A percentile compares a stretch with the other conserved stretches of the same genome.
phyloP scores from a whole-genome alignment of 2,888 invertebrate genomes.

The Trichogramma evanescens region DNA sequence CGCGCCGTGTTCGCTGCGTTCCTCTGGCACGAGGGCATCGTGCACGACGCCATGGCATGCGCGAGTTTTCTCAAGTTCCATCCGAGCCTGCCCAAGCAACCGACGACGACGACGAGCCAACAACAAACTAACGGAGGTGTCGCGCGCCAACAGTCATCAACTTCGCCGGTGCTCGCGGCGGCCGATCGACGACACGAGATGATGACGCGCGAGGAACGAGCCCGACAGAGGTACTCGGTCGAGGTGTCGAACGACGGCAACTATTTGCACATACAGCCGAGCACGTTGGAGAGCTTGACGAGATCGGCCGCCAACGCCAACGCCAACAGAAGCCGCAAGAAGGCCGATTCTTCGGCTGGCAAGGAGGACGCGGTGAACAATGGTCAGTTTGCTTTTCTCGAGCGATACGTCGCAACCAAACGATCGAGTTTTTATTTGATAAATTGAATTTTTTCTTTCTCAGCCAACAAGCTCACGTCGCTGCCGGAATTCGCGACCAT shows the following conservation, averaged over 20 bases:
- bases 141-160: constrained; percentile 50
- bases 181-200: constrained; percentile 32
- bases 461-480: constrained; percentile 37
- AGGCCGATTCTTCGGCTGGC: constrained; percentile 35
- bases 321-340: constrained; percentile 61
- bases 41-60: constrained; percentile 97
- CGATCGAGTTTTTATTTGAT: not conserved
- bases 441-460: not conserved
- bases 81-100: constrained; percentile 73
- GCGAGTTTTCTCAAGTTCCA: constrained; percentile 94
- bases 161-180: constrained; percentile 29
- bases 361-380: constrained; percentile 8
- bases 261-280: constrained; percentile 72
- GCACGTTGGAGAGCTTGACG: constrained; percentile 69
- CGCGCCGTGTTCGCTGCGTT: constrained; percentile 94
- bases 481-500: constrained; percentile 59
- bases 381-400: too few species aligned
- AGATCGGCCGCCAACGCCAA: constrained; percentile 74
- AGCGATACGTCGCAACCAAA: too few species aligned
- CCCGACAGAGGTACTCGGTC: constrained; percentile 78
- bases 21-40: constrained; percentile 94
- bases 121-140: constrained; percentile 54
- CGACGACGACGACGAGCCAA: too few species aligned
- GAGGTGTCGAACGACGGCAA: constrained; percentile 68
- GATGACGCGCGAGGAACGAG: constrained; percentile 56